Evolutionary conservation across 2,113 vertebrate genomes (phyloP), one percentile per base, ranked within the genome.

Genomic region (Thymallus thymallus): DNA sequence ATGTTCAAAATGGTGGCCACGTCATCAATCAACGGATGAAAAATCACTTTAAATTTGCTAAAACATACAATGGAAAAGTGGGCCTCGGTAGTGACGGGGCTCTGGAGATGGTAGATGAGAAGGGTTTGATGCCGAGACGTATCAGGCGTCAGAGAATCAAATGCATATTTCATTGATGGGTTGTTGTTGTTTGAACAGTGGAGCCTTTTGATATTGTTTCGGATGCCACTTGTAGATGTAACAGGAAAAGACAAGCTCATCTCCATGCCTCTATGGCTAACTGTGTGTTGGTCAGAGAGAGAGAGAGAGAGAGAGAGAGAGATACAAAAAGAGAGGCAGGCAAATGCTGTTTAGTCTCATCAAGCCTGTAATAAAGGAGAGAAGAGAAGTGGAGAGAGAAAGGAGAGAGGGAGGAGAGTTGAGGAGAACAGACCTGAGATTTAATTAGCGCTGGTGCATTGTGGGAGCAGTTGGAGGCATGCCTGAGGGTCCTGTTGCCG

Each of bases 381-480:
- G 35, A 22, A 29, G 60, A 35, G 6, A 68, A 26, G 16, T 70
- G 30, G 10, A 41, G 69, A 56, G 69, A 16, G 65, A 76, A 41
- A 22, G 41, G 60, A n/a, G 4, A 3, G 23, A 56, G 69, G 3
- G 58, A 58, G 51, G n/a, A 48, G n/a, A 79, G 30, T 60, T 10
- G 64, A 29, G 18, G 67, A 55, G 61, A 71, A 24, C 41, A 68
- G 61, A 32, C 41, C 84, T 22, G 74, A 85, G 78, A 88, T 84
- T 69, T 61, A 84, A 91, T 88, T 88, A 88, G 81, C 77, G 68
- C 67, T 78, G 76, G 82, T 84, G 85, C 83, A 86, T 77, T 82
- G 79, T 84, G 82, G 80, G 78, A 80, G 68, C 71, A 51, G 6
- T 63, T 76, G 72, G 82, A 86, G 82, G 73, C 75, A 69, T 61